phyloP scores from a whole-genome alignment of 2,888 invertebrate genomes.

The Nudaria mundana region DNA sequence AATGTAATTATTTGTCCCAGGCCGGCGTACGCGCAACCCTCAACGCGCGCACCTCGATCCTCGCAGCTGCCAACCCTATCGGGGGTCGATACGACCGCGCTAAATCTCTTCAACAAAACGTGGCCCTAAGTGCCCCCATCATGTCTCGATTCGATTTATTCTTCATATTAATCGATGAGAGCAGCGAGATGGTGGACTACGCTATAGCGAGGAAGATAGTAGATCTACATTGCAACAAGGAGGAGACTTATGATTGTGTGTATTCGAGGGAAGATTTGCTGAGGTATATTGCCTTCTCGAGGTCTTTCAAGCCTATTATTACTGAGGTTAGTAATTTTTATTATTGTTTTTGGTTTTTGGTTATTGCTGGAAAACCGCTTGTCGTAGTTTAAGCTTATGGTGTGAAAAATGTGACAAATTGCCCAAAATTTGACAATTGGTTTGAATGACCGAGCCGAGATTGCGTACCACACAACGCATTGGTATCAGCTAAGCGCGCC shows the following conservation, averaged over 20 bases:
- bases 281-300: conserved; percentile 97
- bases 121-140: conserved; percentile 95
- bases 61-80: conserved; percentile 99
- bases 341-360: background rate
- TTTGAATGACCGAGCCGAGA: too few species aligned
- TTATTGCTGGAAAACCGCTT: background rate
- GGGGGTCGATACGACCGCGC: conserved; percentile 98
- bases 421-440: background rate
- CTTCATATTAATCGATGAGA: conserved; percentile 98
- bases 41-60: conserved; percentile 97
- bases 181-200: conserved; percentile 92
- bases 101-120: conserved; percentile 96
- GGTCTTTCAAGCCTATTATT: conserved; percentile 95
- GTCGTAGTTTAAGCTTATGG: background rate
- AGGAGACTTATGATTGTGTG: conserved; percentile 88
- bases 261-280: conserved; percentile 95
- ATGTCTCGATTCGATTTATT: conserved; percentile 99
- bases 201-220: conserved; percentile 98
- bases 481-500: too few species aligned
- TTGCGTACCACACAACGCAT: too few species aligned
- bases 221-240: conserved; percentile 94
- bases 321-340: conserved; percentile 80
- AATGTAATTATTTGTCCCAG: conserved; percentile 67
- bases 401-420: too few species aligned
- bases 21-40: conserved; percentile 98